Percentiles rank a stretch among this genome's conserved stretches.
phyloP scores from a whole-genome alignment of 2,113 vertebrate genomes.

The Emydocephalus ijimae region DNA sequence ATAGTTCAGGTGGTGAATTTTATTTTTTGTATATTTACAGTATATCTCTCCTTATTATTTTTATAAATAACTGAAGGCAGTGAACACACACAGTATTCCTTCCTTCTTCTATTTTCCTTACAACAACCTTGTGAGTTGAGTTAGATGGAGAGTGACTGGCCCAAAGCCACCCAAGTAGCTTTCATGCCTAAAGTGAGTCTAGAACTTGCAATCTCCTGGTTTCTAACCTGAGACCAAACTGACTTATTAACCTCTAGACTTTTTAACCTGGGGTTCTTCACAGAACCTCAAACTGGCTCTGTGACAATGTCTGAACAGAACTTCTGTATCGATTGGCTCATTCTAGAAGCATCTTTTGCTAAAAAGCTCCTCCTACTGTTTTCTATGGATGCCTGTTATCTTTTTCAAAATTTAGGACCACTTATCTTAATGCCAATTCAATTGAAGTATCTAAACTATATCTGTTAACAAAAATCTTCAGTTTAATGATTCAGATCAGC shows the following conservation, averaged over 20 bases:
- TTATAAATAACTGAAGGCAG: neutral
- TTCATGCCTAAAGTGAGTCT: too few relatives aligned
- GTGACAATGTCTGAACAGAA: neutral
- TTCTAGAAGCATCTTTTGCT: neutral
- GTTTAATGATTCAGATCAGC: neutral
- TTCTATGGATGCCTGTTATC: too few relatives aligned
- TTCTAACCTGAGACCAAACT: too few relatives aligned
- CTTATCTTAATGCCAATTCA: neutral
- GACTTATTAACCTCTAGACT: too few relatives aligned
- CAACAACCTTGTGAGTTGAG: neutral
- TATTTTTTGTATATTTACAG: neutral
- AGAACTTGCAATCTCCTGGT: too few relatives aligned
- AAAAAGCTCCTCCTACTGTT: too few relatives aligned
- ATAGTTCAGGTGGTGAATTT: neutral
- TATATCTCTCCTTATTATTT: neutral
- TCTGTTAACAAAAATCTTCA: neutral
- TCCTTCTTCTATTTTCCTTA: neutral
- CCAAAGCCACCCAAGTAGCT: too few relatives aligned
- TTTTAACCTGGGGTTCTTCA: too few relatives aligned
- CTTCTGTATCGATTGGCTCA: neutral
- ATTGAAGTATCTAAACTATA: neutral
- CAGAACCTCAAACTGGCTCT: neutral
- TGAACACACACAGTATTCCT: neutral
- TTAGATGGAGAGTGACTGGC: neutral
- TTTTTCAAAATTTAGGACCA: neutral